phyloP scores from a whole-genome alignment of 2,113 vertebrate genomes.

The Corythornis cristatus region DNA sequence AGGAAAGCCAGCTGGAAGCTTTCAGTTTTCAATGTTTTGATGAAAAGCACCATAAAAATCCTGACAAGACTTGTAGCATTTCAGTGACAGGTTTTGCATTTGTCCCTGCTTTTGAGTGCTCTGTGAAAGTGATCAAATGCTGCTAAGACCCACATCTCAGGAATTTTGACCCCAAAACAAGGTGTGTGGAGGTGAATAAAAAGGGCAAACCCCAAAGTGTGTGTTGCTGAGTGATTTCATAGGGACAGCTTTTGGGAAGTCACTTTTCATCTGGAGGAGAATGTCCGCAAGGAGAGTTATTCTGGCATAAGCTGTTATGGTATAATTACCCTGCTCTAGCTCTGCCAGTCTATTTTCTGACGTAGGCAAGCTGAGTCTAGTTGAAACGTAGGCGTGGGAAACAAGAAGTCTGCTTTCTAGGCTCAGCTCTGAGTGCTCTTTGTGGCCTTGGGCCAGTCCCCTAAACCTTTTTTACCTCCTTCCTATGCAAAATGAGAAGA shows the following conservation, averaged over 20 bases:
- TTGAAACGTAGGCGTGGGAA: constrained; percentile 62
- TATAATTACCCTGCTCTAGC: constrained; percentile 49
- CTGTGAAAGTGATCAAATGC: constrained; percentile 7
- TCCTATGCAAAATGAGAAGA: constrained; percentile 34
- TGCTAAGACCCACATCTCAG: neutral
- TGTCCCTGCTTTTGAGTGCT: neutral
- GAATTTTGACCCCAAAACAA: neutral
- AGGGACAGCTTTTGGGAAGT: constrained; percentile 24
- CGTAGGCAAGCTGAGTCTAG: constrained; percentile 63
- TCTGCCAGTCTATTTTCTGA: constrained; percentile 37
- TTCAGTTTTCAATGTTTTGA: constrained; percentile 65
- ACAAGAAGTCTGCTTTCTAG: constrained; percentile 61
- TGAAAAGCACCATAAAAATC: constrained; percentile 63
- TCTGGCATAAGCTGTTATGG: neutral
- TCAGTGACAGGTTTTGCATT: constrained; percentile 19
- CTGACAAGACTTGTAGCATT: constrained; percentile 24
- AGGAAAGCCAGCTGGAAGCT: constrained; percentile 56
- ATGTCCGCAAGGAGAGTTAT: constrained; percentile 2
- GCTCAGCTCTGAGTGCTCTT: constrained; percentile 39
- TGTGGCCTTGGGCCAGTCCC: constrained; percentile 51
- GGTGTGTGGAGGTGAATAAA: fast-evolving
- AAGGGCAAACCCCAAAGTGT: neutral
- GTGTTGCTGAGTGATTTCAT: neutral
- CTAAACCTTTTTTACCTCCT: constrained; percentile 33
- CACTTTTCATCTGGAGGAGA: constrained; percentile 27